Conservation (phyloP, 2,113 vertebrate species). For the Todiramphus saurophagus region DNA sequence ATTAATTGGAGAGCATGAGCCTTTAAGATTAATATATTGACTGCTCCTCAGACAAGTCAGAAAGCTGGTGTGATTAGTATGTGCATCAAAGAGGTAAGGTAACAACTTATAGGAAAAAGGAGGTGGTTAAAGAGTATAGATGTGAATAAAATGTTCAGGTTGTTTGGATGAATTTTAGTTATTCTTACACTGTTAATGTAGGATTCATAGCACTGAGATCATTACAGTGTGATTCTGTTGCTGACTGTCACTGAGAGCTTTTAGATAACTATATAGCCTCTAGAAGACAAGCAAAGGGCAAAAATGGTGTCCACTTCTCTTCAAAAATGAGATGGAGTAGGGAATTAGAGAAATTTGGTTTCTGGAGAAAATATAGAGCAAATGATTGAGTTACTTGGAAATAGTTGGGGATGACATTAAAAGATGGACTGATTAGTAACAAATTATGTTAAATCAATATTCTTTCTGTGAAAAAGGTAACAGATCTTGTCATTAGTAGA, state of each 20-base stretch:
- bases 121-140: background rate
- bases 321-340: background rate
- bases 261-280: background rate
- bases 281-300: background rate
- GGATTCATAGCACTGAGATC: background rate
- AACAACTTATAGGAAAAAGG: background rate
- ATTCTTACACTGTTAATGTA: background rate
- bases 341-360: background rate
- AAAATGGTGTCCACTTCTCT: background rate
- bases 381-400: background rate
- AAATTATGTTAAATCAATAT: background rate
- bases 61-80: background rate
- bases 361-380: background rate
- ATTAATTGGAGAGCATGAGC: background rate
- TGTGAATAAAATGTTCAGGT: background rate
- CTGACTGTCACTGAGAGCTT: background rate
- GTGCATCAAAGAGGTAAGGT: background rate
- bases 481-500: background rate
- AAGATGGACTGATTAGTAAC: background rate
- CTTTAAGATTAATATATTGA: background rate
- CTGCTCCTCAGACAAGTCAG: background rate
- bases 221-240: background rate
- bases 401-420: background rate
- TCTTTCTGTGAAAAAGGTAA: background rate
- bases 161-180: background rate